Evolutionary conservation across 2,113 vertebrate genomes (phyloP), one percentile per base, ranked within the genome.

Genomic region (Grallaria varia): DNA sequence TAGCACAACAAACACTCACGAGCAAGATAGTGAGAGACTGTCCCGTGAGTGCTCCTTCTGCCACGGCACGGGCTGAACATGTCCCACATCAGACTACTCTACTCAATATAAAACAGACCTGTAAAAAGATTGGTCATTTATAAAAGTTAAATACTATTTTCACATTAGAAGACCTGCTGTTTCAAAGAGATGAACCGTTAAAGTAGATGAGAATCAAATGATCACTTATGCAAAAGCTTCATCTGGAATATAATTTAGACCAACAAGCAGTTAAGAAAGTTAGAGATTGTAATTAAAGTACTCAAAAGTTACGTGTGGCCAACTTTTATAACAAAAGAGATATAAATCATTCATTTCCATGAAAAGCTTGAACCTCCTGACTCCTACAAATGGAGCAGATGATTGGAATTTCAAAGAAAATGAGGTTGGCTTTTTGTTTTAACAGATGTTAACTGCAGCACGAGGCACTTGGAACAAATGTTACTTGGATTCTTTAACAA

Each of bases 351-450:
- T 93, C 75, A 33, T 71, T 44, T 78, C 37, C 18, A 52, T 40
- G 53, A 94, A 95, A 90, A 95, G 66, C 69, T 96, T 84, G 79
- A 81, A 90, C 89, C 76, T 92, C 85, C 44, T 37, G 77, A 95
- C 95, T 97, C 96, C 97, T 96, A 96, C 37, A 95, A 96, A 96
- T 21, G 92, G 95, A 97, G 96, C 12, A 95, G 75, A 95, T 95
- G 95, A 94, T 55, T 96, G 86, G 75, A 97, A 96, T 97, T 95
- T 95, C 84, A 71, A 89, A 96, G 96, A 92, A 84, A 95, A 97
- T 47, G 62, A 97, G 89, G 89, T 90, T 93, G 87, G 77, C 94
- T 86, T 86, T 85, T 92, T 96, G 71, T 94, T 96, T 71, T 21
- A 93, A 83, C 13, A 97, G 92, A 97, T 96, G 96, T 95, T 84